Evolutionary conservation across 2,113 vertebrate species (phyloP), one percentile per base, ranked within the genome.

Genomic region (Calypte anna): DNA sequence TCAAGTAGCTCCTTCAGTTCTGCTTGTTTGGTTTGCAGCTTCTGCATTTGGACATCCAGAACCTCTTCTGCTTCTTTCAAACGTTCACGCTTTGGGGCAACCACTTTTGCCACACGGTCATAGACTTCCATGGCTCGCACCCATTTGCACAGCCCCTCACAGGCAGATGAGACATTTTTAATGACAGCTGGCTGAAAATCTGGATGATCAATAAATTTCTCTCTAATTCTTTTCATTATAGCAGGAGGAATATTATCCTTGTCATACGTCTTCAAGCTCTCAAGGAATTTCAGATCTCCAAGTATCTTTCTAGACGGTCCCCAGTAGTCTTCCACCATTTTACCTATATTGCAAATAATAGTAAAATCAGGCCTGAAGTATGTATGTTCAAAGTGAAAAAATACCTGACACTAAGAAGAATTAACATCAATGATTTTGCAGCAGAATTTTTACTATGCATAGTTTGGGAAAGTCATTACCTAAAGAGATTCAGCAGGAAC

Each of bases 261-360:
- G 96, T 99, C 98, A 0, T 98, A 99, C 0, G 95, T 66, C 95
- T 99, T 99, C 16, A 99, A 97, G 86, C 95, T 98, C n/a, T 99
- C 98, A 21, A 99, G 97, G 95, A 99, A 99, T 87, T 98, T 99
- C 92, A 99, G 91, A 73, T 99, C 99, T 44, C 98, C 98, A 28
- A 99, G 98, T 36, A 99, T 87, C 92, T 99, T 99, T 96, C 98
- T 99, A 17, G 99, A 99, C 31, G 98, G 97, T 0, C 98, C 99
- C 99, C 99, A 99, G 85, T 97, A 99, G 93, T 99, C 99, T 95
- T 99, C 98, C 76, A 99, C 51, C 98, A 99, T 99, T 97, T 99
- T 99, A 90, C 99, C 99, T 99, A 58, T 84, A 86, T 59, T 54
- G 85, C 17, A 95, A 44, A 96, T 70, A 93, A 69, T 19, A 95